Conservation (phyloP, 2,888 invertebrate genomes). For the Cancer borealis region DNA sequence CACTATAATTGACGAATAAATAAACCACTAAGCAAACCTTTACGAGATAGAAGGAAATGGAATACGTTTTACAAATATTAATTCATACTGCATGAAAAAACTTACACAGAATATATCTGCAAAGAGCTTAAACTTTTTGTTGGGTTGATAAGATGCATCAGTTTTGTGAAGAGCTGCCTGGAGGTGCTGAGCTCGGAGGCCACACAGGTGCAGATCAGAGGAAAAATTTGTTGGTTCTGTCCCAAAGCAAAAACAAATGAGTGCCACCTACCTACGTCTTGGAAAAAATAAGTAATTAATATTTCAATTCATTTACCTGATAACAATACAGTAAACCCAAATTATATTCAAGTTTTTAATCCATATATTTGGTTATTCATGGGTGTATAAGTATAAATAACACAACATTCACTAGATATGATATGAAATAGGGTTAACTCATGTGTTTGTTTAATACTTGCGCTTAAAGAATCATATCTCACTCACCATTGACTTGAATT, state of each 20-base stretch:
- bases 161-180: constrained; percentile 57
- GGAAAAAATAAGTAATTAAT: not conserved
- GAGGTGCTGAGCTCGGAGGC: constrained; percentile 72
- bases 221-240: constrained; percentile 50
- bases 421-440: too few species aligned
- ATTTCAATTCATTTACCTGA: not conserved
- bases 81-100: not conserved
- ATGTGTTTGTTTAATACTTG: not conserved
- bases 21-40: not conserved
- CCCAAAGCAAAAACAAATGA: not conserved
- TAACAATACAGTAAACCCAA: not conserved
- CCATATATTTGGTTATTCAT: too few species aligned
- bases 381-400: too few species aligned
- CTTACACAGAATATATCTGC: constrained; percentile 76
- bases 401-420: too few species aligned
- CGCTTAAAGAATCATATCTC: not conserved
- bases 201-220: constrained; percentile 68
- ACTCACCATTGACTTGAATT: constrained; percentile 67
- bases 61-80: not conserved
- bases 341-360: not conserved
- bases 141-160: constrained; percentile 54
- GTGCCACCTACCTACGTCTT: not conserved
- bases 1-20: not conserved
- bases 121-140: constrained; percentile 70
- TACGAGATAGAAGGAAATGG: not conserved